Evolutionary conservation across 2,888 invertebrate species (phyloP).

Genomic region (Dryocosmus kuriphilus): DNA sequence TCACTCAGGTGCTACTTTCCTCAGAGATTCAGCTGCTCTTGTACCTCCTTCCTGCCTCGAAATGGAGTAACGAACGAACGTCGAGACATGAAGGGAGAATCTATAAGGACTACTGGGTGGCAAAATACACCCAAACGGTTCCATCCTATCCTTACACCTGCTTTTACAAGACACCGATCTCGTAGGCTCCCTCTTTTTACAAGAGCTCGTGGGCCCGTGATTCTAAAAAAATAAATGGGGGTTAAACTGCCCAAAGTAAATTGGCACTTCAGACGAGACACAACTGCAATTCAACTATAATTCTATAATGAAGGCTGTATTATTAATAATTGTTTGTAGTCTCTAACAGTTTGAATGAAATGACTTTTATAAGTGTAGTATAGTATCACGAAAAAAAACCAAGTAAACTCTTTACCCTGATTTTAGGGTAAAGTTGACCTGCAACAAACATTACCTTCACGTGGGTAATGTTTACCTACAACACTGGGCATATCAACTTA

Average conservation of each 20-base stretch:
- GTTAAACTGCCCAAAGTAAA: conserved; percentile 25
- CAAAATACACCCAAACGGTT: conserved; percentile 64
- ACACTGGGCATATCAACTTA: too few species aligned
- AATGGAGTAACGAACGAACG: conserved; percentile 48
- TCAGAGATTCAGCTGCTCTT: conserved; percentile 70
- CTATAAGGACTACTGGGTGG: conserved; percentile 68
- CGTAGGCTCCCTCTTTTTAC: conserved; percentile 14
- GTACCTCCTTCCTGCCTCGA: conserved; percentile 51
- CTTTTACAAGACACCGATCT: conserved; percentile 44
- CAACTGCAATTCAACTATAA: neutral
- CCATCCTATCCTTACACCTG: conserved; percentile 65
- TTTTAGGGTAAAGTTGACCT: too few species aligned
- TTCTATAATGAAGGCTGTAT: neutral
- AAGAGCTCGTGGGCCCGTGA: conserved; percentile 15
- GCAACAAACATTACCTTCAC: too few species aligned
- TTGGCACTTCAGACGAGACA: conserved; percentile 11
- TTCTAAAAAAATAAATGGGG: neutral
- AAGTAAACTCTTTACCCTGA: too few species aligned
- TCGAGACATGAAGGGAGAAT: conserved; percentile 61
- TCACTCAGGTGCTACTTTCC: conserved; percentile 68
- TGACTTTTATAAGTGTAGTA: too few species aligned
- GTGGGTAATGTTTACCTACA: too few species aligned
- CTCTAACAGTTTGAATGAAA: too few species aligned
- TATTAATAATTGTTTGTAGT: neutral
- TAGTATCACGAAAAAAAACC: too few species aligned